Conservation (phyloP, 2,888 invertebrate species). For the Clivina fossor region DNA sequence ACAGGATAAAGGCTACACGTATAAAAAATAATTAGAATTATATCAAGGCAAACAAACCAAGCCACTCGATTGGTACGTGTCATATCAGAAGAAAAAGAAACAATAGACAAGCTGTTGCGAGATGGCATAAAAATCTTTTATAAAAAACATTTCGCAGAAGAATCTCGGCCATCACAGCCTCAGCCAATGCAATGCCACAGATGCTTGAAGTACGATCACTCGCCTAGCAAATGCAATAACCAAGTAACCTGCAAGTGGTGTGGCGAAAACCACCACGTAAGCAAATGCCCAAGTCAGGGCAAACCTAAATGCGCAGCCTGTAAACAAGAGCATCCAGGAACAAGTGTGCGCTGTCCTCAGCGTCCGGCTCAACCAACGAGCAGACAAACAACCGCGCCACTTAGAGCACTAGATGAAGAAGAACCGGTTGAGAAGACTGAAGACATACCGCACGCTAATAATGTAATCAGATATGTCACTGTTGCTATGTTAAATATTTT, state of each 20-base stretch:
- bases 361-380: neutral
- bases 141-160: neutral
- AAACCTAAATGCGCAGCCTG: neutral
- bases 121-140: neutral
- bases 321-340: neutral
- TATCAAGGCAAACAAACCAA: neutral
- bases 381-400: neutral
- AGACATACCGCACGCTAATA: neutral
- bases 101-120: neutral
- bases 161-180: neutral
- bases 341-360: neutral
- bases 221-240: neutral
- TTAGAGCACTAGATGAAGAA: neutral
- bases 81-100: neutral
- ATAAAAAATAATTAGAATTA: neutral
- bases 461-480: neutral
- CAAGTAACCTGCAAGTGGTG: neutral
- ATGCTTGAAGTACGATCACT: conserved; percentile 1
- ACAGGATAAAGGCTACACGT: no score
- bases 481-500: neutral
- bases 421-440: neutral
- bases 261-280: neutral
- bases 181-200: neutral
- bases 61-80: neutral
- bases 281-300: neutral